Percentiles rank a stretch among this genome's conserved stretches.
Conservation (phyloP, 2,113 vertebrate genomes). For the Campylorhamphus procurvoides region DNA sequence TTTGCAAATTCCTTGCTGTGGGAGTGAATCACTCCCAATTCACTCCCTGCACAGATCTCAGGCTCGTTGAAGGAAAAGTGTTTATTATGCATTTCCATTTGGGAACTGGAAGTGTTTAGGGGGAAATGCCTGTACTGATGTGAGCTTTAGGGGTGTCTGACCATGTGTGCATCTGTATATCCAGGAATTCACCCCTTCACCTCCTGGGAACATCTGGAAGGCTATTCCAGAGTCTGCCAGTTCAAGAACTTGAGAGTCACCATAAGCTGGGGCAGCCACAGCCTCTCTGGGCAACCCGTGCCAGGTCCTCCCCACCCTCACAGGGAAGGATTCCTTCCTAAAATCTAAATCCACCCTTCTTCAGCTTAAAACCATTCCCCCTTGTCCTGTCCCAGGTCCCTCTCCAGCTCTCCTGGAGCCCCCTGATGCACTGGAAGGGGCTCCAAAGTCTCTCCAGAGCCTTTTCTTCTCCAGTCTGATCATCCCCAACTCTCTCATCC, state of each 20-base stretch:
- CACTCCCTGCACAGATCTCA: background rate
- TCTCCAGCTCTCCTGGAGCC: background rate
- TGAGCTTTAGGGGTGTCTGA: background rate
- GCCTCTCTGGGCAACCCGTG: background rate
- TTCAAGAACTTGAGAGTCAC: background rate
- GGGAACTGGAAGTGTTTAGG: background rate
- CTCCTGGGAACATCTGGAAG: background rate
- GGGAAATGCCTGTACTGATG: background rate
- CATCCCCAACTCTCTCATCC: background rate
- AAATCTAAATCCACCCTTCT: background rate
- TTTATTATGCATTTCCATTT: background rate
- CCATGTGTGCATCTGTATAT: fast-evolving
- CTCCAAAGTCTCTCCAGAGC: background rate
- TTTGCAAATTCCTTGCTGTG: slow-evolving; percentile 23
- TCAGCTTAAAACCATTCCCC: background rate
- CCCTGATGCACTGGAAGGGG: background rate
- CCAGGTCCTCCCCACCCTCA: background rate
- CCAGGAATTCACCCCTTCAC: too few species aligned
- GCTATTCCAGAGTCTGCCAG: background rate
- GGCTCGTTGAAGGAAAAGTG: background rate
- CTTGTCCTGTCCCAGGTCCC: too few species aligned
- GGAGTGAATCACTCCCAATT: background rate
- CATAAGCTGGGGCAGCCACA: fast-evolving
- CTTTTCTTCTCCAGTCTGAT: background rate
- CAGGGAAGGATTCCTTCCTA: background rate